A percentile compares a stretch with the other conserved stretches of the same genome.
Evolutionary conservation across 2,888 invertebrate genomes (phyloP).

Genomic region (Ophioninae sp.): DNA sequence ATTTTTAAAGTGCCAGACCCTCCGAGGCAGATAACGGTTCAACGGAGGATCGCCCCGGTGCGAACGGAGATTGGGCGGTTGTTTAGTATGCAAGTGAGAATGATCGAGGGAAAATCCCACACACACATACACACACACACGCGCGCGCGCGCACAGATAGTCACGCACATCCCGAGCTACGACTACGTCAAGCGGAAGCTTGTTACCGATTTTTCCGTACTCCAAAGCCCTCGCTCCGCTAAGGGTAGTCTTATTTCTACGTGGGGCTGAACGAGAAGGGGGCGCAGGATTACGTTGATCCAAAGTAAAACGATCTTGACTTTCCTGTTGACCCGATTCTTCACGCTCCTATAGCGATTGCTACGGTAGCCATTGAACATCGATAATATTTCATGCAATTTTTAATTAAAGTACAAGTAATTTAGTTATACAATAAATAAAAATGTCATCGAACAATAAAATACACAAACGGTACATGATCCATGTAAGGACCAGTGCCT

Average conservation of each 20-base stretch:
- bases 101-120: constrained; percentile 36
- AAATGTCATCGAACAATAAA: no score
- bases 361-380: background rate
- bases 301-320: constrained; percentile 46
- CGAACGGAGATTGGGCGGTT: constrained; percentile 61
- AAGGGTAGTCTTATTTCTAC: constrained; percentile 31
- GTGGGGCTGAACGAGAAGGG: constrained; percentile 46
- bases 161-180: constrained; percentile 24
- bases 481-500: no score
- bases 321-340: background rate
- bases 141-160: background rate
- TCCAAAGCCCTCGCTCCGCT: constrained; percentile 16
- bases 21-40: background rate
- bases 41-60: constrained; percentile 9
- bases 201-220: constrained; percentile 39
- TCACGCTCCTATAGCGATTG: constrained; percentile 1
- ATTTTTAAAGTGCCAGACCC: background rate
- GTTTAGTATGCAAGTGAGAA: constrained; percentile 60
- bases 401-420: no score
- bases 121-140: background rate
- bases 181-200: constrained; percentile 43
- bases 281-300: constrained; percentile 42
- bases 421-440: no score
- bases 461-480: no score
- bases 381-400: background rate